These are phyloP conservation scores for Neomonachus schauinslandi DNA, from an alignment of 2,113 vertebrate genomes.

Conservation along the genomic window DNA sequence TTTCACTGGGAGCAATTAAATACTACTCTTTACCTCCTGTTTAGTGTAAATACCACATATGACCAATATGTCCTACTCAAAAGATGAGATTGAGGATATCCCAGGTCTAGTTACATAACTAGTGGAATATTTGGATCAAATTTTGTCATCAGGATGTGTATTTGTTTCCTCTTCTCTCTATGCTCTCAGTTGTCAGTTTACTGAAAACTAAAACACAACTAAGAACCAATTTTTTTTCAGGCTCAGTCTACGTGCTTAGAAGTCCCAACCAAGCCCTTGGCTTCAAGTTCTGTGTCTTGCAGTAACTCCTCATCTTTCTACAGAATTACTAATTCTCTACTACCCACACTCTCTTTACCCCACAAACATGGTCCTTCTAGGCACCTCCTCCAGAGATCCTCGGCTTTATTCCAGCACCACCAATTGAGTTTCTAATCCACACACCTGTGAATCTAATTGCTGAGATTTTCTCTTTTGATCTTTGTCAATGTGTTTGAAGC, in stretches of 20 bases:
- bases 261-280: neutral
- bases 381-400: fast-evolving
- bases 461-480: neutral
- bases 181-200: neutral
- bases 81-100: neutral
- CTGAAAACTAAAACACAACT: neutral
- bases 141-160: neutral
- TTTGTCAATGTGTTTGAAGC: neutral
- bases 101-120: neutral
- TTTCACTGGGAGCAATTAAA: neutral
- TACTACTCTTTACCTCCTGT: neutral
- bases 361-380: neutral
- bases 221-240: neutral
- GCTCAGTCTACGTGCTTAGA: neutral
- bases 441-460: neutral
- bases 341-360: neutral
- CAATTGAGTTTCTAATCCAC: neutral
- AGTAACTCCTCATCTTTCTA: neutral
- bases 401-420: neutral
- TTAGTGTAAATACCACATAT: neutral
- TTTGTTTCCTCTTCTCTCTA: neutral
- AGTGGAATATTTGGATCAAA: neutral
- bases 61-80: neutral
- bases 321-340: neutral
- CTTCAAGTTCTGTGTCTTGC: neutral